Evolutionary conservation across 1,140 invertebrate genomes (phyloP).

Genomic region (Mycetomoellerius zeteki): DNA sequence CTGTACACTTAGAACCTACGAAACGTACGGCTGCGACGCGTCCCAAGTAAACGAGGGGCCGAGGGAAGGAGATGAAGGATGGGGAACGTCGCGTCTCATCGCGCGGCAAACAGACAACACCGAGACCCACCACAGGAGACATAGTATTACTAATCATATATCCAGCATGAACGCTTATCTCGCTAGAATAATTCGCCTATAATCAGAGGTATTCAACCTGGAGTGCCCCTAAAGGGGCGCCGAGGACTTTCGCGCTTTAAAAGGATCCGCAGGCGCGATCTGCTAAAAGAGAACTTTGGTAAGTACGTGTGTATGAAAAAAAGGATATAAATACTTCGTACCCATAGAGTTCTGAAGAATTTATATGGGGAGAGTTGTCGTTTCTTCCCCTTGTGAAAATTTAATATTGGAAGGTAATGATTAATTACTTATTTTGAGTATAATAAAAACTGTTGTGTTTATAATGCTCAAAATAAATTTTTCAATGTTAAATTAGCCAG

Average conservation of each 20-base stretch:
- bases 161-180: constrained; percentile 77
- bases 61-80: not conserved
- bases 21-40: constrained; percentile 73
- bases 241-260: not conserved
- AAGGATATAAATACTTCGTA: not conserved
- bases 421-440: no score
- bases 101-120: constrained; percentile 69
- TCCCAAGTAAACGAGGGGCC: constrained; percentile 47
- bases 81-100: constrained; percentile 45
- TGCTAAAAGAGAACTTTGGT: constrained; percentile 6
- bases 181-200: constrained; percentile 79
- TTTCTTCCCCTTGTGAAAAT: not conserved
- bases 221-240: constrained; percentile 18
- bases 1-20: constrained; percentile 83
- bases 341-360: not conserved
- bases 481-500: no score
- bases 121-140: constrained; percentile 70
- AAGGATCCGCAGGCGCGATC: not conserved
- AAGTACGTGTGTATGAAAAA: constrained; percentile 6
- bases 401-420: no score
- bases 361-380: not conserved
- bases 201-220: constrained; percentile 65
- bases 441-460: no score
- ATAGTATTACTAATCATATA: constrained; percentile 74
- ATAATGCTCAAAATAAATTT: no score